phyloP scores from a whole-genome alignment of 2,113 vertebrate species.

The Zosterops hypoxanthus region DNA sequence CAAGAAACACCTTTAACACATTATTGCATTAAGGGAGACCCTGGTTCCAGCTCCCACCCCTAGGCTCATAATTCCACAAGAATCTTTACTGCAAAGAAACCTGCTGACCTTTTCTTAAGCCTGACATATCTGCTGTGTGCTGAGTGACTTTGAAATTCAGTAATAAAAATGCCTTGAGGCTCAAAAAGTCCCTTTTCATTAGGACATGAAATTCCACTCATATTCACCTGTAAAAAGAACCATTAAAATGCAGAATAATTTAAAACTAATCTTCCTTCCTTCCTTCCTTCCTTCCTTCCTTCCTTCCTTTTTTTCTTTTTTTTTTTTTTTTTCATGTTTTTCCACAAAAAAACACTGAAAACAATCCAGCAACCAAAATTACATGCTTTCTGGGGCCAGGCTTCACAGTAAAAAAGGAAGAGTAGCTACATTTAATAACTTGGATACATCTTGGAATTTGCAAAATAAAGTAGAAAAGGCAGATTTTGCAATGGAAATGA shows the following conservation, averaged over 20 bases:
- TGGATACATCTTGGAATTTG: neutral
- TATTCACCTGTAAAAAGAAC: neutral
- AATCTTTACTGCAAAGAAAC: neutral
- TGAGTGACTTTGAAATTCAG: conserved; percentile 8
- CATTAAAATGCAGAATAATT: neutral
- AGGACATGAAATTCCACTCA: neutral
- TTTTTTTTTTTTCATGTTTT: neutral
- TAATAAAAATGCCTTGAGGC: neutral
- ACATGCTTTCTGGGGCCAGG: neutral
- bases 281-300: neutral
- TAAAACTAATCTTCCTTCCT: neutral
- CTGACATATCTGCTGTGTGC: neutral
- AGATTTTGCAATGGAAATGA: neutral
- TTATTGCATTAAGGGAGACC: neutral
- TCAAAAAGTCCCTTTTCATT: neutral
- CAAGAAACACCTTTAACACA: neutral
- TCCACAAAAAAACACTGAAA: neutral
- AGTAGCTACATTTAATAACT: neutral
- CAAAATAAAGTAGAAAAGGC: neutral
- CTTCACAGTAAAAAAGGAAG: neutral
- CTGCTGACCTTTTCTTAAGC: conserved; percentile 6
- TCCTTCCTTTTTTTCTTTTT: neutral
- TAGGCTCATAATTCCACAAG: neutral
- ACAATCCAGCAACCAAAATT: neutral
- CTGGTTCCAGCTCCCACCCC: neutral